Evolutionary conservation across 2,113 vertebrate species (phyloP).

Genomic region (Nothocercus nigrocapillus): DNA sequence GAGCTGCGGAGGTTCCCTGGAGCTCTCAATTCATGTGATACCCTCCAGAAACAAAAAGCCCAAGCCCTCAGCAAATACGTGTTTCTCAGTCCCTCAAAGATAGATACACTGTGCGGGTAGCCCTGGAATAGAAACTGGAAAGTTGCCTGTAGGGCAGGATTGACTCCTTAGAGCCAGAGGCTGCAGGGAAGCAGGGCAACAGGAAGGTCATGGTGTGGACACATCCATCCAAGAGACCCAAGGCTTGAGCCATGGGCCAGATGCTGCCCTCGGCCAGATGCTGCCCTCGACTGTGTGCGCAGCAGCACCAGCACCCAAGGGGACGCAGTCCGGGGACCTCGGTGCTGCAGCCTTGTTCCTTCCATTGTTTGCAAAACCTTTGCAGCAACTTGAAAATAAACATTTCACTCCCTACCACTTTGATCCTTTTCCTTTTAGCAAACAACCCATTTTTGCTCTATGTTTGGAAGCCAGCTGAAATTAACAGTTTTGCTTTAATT

Average conservation of each 20-base stretch:
- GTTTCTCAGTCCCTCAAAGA: not conserved
- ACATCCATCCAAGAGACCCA: not conserved
- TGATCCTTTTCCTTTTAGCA: slow-evolving; percentile 9
- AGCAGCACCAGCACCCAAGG: not conserved
- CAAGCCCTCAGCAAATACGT: not conserved
- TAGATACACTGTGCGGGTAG: not conserved
- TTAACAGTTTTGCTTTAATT: slow-evolving; percentile 49
- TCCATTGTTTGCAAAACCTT: slow-evolving; percentile 54
- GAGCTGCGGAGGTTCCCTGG: not conserved
- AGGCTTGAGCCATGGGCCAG: not conserved
- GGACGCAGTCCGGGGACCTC: not conserved
- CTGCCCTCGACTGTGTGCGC: not conserved
- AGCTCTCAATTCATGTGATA: not conserved
- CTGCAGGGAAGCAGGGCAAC: not conserved
- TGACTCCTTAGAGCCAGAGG: not conserved
- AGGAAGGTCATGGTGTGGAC: not conserved
- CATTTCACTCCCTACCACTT: slow-evolving; percentile 18
- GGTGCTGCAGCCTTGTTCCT: slow-evolving; percentile 18
- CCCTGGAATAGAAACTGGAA: not conserved
- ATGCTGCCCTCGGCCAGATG: not conserved
- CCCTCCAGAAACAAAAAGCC: slow-evolving; percentile 16
- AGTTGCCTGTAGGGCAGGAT: not conserved
- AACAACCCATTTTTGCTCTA: not conserved
- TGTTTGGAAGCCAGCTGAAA: slow-evolving; percentile 44
- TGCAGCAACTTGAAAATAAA: slow-evolving; percentile 45